These are phyloP conservation scores for Aelia acuminata DNA, from an alignment of 2,888 invertebrate species.

Conservation along the genomic window DNA sequence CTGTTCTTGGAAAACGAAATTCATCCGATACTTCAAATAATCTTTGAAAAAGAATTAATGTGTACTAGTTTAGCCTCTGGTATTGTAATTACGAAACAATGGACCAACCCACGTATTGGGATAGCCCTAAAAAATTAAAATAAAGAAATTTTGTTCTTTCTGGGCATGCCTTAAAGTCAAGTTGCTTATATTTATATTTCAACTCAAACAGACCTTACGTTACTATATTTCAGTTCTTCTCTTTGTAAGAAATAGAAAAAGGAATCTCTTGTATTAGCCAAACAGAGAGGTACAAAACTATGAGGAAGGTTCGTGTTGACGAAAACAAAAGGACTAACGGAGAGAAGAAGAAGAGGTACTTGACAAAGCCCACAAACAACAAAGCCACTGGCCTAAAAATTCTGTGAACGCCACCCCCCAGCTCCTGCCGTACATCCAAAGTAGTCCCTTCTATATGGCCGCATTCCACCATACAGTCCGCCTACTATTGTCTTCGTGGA, in stretches of 20 bases:
- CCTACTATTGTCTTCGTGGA: background rate
- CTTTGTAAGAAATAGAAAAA: background rate
- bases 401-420: background rate
- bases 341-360: background rate
- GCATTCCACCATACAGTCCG: background rate
- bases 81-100: too few relatives aligned
- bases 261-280: background rate
- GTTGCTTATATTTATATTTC: too few relatives aligned
- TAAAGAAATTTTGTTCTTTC: too few relatives aligned
- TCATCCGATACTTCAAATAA: too few relatives aligned
- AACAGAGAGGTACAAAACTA: background rate
- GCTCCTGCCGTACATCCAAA: background rate
- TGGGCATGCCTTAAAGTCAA: too few relatives aligned
- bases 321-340: slow-evolving; percentile 24
- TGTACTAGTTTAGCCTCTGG: too few relatives aligned
- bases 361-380: background rate
- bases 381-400: background rate
- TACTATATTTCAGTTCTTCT: background rate
- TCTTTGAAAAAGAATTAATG: too few relatives aligned
- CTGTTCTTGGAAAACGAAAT: too few relatives aligned
- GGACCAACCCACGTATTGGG: too few relatives aligned
- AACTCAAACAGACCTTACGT: too few relatives aligned
- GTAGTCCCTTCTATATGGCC: background rate
- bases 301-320: background rate
- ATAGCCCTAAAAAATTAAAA: too few relatives aligned